Conservation (phyloP, 2,888 invertebrate genomes). For the Gryllus longicercus region DNA sequence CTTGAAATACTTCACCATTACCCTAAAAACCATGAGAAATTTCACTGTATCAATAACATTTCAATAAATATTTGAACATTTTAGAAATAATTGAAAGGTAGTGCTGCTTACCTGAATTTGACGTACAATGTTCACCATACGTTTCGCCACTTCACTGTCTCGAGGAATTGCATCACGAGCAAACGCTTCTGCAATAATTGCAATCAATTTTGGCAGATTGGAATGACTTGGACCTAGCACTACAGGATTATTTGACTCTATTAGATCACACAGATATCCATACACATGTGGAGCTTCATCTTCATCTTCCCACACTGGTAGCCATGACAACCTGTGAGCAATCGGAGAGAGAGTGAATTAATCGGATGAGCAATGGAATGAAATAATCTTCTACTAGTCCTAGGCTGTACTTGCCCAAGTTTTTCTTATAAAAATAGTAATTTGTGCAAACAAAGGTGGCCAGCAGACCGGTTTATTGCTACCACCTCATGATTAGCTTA, state of each 20-base stretch:
- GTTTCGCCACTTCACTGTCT: slow-evolving; percentile 67
- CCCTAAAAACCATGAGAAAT: slow-evolving; percentile 53
- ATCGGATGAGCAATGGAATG: neutral
- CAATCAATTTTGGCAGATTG: slow-evolving; percentile 84
- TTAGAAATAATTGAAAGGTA: neutral
- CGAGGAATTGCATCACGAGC: slow-evolving; percentile 75
- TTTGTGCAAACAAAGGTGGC: neutral
- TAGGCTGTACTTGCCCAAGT: neutral
- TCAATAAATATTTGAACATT: neutral
- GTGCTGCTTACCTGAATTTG: slow-evolving; percentile 71
- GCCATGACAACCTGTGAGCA: slow-evolving; percentile 72
- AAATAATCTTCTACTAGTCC: no score
- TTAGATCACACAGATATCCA: slow-evolving; percentile 90
- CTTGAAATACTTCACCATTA: slow-evolving; percentile 74
- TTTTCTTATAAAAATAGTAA: neutral
- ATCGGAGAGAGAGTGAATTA: slow-evolving; percentile 10
- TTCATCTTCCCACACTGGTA: slow-evolving; percentile 92
- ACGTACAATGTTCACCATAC: slow-evolving; percentile 79
- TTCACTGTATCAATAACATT: slow-evolving; percentile 1
- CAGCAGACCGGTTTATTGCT: neutral
- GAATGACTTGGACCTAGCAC: slow-evolving; percentile 82
- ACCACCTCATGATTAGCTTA: no score
- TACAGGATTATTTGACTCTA: slow-evolving; percentile 83
- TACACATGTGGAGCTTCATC: slow-evolving; percentile 97
- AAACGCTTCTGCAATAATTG: slow-evolving; percentile 88